Conservation (phyloP, 1,140 invertebrate species). For the Drosophila ambigua region DNA sequence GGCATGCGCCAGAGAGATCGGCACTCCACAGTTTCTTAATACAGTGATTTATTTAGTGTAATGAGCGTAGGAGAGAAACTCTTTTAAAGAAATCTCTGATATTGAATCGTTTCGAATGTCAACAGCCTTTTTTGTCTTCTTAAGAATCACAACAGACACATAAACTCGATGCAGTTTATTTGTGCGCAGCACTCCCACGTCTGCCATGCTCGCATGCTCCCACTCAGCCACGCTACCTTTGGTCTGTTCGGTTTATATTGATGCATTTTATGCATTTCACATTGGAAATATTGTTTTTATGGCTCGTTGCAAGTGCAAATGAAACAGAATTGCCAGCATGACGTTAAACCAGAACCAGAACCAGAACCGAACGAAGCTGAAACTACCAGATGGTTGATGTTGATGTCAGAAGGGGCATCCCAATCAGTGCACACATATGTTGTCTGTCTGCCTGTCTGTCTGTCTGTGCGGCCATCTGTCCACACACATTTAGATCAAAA, state of each 20-base stretch:
- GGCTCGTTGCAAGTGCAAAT: slow-evolving; percentile 44
- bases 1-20: slow-evolving; percentile 18
- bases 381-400: too few relatives aligned
- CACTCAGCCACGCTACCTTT: neutral
- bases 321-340: slow-evolving; percentile 47
- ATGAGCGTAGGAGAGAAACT: slow-evolving; percentile 22
- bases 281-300: slow-evolving; percentile 60
- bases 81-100: slow-evolving; percentile 2
- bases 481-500: slow-evolving; percentile 7
- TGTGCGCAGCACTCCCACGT: slow-evolving; percentile 3
- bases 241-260: slow-evolving; percentile 25
- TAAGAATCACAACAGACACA: slow-evolving; percentile 23
- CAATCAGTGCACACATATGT: slow-evolving; percentile 30
- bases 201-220: too few relatives aligned
- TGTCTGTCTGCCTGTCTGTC: too few relatives aligned
- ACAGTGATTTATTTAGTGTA: slow-evolving; percentile 63
- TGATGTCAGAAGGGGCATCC: slow-evolving; percentile 10
- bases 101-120: slow-evolving; percentile 20
- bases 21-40: slow-evolving; percentile 33
- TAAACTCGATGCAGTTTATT: slow-evolving; percentile 37
- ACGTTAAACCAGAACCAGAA: slow-evolving; percentile 39
- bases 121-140: slow-evolving; percentile 9
- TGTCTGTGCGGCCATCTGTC: neutral
- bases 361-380: too few relatives aligned
- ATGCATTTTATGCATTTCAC: slow-evolving; percentile 52